Base-by-base conservation (phyloP, 2,113 vertebrate species). In the Stigmatopora nigra region DNA sequence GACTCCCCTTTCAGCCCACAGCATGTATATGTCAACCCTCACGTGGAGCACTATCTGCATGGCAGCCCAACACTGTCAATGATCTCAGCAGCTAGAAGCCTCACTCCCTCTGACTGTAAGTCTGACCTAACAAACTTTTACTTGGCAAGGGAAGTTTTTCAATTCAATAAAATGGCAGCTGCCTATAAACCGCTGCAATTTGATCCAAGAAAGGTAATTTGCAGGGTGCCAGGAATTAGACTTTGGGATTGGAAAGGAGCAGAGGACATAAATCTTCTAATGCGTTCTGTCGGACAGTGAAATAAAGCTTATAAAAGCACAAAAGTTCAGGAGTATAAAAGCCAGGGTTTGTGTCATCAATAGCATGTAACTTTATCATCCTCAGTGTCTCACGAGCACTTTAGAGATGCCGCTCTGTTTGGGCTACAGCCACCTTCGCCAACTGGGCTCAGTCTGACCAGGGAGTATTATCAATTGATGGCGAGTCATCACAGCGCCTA, bases 1-100 rank as follows among this genome's bases (percentile, higher is more conserved):
- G 95, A 98, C 64, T 90, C 92, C 0, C 91, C 94, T 17, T 98
- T 98, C 88, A 92, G 86, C 64, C 88, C 92, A 0, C 89, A 93
- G 0, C 94, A 95, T 78, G 92, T 93, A 0, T 98, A 96, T 68
- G 75, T 95, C 82, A 88, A 78, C 55, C 93, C 95, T 5, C 94
- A 99, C 80, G 88, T 98, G 93, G 96, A 98, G 84, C 96, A 98
- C 78, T 99, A 98, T 90, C 91, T 99, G 81, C 96, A 98, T 71
- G 48, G 91, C 88, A 94, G 95, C 85, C 96, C 96, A 56, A 90
- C 94, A 0, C 92, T 98, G 61, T 95, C 95, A 1, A 91, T 95
- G 89, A 93, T 98, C 90, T 94, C 96, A 0, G 92, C 94, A 0
- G 92, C 94, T 64, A 80, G 94, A 62, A 94, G 95, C 45, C 92